Base-by-base conservation (phyloP, 2,113 vertebrate species). In the Oncorhynchus kisutch region DNA sequence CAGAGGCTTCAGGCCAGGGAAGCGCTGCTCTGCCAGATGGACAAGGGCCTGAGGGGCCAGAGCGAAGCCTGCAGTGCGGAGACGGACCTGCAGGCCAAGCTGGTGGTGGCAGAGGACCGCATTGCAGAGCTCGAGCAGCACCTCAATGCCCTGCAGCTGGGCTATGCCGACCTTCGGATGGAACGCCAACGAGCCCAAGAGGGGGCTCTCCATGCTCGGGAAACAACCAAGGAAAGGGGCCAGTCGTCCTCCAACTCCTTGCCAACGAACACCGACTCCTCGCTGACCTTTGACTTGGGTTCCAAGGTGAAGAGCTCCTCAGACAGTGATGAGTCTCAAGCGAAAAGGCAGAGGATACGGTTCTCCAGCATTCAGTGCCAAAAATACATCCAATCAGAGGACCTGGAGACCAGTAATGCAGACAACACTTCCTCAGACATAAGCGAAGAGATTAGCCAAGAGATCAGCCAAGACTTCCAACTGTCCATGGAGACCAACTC, bases 311-410 rank as follows among this genome's bases (percentile, higher is more conserved):
- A 91, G 62, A 82, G 75, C 75, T 93, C 91, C 49, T 76, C 87
- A 1, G 94, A 96, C 27, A 77, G 89, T 9, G 95, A 92, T 69
- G 83, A 87, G 29, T 85, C 92, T 49, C 89, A 94, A 24, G 80
- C 92, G 59, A 98, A 97, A 85, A 94, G 94, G 75, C 96, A 95
- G 88, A 94, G 95, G 75, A 98, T 98, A 72, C 94, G 95, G 5
- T 99, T 98, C 88, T 96, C 96, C 0, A 97, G 86, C 16, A 99
- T 98, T 84, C 97, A 98, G 80, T 96, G 96, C 88, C 97, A 99
- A 88, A 97, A 94, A 78, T 97, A 97, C 45, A 88, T 93, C 1
- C 94, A 90, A 20, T 82, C 92, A 0, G 95, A 97, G 0, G 92
- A 90, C 27, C 85, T 92, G 0, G 95, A 95, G 70, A 91, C 90